Evolutionary conservation across 35 echinoderm and acorn worm genomes (phyloP).

Genomic region (Heliocidaris tuberculata): DNA sequence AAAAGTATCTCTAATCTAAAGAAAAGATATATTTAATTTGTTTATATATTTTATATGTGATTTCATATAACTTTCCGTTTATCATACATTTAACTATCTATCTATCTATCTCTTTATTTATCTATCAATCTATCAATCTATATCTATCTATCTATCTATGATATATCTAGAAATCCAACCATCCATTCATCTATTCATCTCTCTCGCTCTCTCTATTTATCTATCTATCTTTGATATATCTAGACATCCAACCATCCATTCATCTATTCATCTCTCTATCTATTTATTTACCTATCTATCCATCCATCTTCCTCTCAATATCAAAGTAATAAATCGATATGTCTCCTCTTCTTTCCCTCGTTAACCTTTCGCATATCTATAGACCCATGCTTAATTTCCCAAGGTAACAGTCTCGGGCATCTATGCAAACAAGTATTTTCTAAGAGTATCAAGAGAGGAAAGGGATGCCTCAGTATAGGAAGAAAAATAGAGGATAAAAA

Average conservation of each 20-base stretch:
- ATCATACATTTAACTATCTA: not conserved
- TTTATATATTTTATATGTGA: too few species aligned
- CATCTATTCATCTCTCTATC: not conserved
- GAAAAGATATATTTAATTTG: too few species aligned
- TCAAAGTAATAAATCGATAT: not conserved
- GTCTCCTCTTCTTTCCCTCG: not conserved
- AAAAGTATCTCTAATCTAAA: too few species aligned
- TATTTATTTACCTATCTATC: too few species aligned
- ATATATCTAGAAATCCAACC: not conserved
- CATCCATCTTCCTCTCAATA: too few species aligned
- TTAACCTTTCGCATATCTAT: not conserved
- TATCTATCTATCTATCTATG: not conserved
- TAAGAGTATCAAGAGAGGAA: too few species aligned
- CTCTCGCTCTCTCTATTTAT: not conserved
- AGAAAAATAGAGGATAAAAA: too few species aligned
- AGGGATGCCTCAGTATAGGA: too few species aligned
- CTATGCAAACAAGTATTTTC: not conserved
- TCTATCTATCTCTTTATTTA: not conserved
- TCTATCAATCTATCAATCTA: not conserved
- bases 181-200: not conserved
- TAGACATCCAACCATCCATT: not conserved
- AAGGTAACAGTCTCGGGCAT: not conserved
- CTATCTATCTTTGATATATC: not conserved
- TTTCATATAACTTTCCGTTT: not conserved
- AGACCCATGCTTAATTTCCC: not conserved